Conservation (phyloP, 2,113 vertebrate species). For the Campylomormyrus numenius region DNA sequence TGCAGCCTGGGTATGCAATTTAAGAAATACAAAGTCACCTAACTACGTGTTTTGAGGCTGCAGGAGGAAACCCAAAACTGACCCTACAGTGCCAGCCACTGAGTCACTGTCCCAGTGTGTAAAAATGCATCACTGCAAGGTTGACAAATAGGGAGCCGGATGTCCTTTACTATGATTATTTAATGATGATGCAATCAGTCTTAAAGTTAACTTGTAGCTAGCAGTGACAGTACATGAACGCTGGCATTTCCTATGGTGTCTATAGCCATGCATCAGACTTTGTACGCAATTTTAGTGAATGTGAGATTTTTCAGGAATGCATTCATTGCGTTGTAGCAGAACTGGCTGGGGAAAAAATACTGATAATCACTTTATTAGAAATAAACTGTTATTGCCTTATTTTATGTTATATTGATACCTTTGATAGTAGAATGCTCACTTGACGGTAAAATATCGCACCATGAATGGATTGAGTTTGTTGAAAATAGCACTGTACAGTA, state of each 20-base stretch:
- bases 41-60: background rate
- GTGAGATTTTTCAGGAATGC: background rate
- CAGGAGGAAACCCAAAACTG: background rate
- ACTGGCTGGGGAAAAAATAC: background rate
- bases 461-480: background rate
- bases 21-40: background rate
- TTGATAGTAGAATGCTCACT: background rate
- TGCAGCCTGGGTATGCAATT: background rate
- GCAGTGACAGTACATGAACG: background rate
- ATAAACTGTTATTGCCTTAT: background rate
- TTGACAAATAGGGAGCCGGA: background rate
- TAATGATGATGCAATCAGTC: background rate
- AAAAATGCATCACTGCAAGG: background rate
- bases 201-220: background rate
- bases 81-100: background rate
- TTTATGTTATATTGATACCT: background rate
- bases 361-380: background rate
- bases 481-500: background rate
- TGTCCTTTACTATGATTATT: background rate
- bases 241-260: background rate
- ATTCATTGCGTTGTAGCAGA: background rate
- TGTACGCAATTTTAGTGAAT: background rate
- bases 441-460: background rate
- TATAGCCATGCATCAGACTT: background rate
- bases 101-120: background rate